Base-by-base conservation (phyloP, 2,888 invertebrate genomes). In the Hypomecis punctinalis region DNA sequence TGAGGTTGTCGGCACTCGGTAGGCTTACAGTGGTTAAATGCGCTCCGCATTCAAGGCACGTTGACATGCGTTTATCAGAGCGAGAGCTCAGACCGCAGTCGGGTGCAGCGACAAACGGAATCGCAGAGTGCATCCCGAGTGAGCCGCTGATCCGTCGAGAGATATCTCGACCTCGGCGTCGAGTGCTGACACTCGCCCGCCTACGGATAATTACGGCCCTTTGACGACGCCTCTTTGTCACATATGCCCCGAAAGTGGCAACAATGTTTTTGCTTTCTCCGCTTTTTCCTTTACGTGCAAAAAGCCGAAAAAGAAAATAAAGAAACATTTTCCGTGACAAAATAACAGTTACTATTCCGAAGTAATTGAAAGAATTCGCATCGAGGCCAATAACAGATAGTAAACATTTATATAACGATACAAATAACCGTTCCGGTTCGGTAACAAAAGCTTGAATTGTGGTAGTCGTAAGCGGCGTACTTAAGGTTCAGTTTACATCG, bases 21-120 rank as follows among this genome's bases (percentile, higher is more conserved):
- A 54, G 57, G 80, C 76, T 66, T 78, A 75, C 78, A 78, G 81
- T 79, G 81, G 84, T 80, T 85, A 85, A 85, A 87, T 81, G 81
- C 81, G 81, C 81, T 80, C 68, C 74, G 83, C 77, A 84, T 84
- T 89, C 89, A 89, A 88, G 87, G 86, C 89, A 84, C 85, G 90
- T 85, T 88, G 89, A 90, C 89, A 85, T 84, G 88, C 86, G 90
- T 91, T 91, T 91, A 91, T 89, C 90, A 88, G 89, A 87, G 89
- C 84, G 85, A 83, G 85, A 84, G 86, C 84, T 83, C 81, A 85
- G 81, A 84, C 88, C 87, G 84, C 89, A 89, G 82, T 81, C 84
- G 84, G 84, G 83, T 79, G 85, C 85, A 83, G 85, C 85, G 90
- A 90, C 93, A 93, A 91, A 93, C 91, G 88, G 93, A 92, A 92